Evolutionary conservation across 2,888 invertebrate genomes (phyloP), one percentile per base, ranked within the genome.

Genomic region (Phaedon cochleariae): DNA sequence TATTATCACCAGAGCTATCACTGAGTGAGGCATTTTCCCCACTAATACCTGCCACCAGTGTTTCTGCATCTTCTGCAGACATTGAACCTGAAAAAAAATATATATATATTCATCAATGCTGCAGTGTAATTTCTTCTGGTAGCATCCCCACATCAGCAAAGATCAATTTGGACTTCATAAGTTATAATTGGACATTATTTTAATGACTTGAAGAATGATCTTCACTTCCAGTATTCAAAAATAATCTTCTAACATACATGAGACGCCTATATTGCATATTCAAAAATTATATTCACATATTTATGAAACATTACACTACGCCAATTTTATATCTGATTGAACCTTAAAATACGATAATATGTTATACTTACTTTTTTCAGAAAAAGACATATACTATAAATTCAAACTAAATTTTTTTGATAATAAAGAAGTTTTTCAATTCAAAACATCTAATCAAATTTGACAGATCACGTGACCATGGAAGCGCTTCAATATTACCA

Each of bases 381-480:
- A 67, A 73, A 75, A 74, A 34, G 79, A 75, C 79, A 79, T 79
- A 62, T 69, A 34, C 37, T 73, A 49, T 71, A 59, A 48, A 63
- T 20, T n/a, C 26, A 68, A 71, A 64, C 51, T 57, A 60, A 65
- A 57, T 61, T 62, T 70, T 70, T 73, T 69, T 51, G 66, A 68
- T 72, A 73, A 70, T 65, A 65, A 74, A 69, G 74, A 78, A 77
- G 75, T 75, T 77, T 79, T 66, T 80, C 78, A 79, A 80, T 66
- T 80, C 78, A 79, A 80, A 80, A 79, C 78, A 77, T 71, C 76
- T 75, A 79, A 75, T 77, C 74, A 76, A 78, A 77, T 76, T 70
- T 78, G 76, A 77, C 78, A 76, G 74, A 67, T 79, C 76, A 77
- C 76, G 76, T 77, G 76, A 77, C 72, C 69, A 62, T 26, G 7